phyloP scores from a whole-genome alignment of 1,140 invertebrate genomes.

The Pseudomyrmex flavicornis region DNA sequence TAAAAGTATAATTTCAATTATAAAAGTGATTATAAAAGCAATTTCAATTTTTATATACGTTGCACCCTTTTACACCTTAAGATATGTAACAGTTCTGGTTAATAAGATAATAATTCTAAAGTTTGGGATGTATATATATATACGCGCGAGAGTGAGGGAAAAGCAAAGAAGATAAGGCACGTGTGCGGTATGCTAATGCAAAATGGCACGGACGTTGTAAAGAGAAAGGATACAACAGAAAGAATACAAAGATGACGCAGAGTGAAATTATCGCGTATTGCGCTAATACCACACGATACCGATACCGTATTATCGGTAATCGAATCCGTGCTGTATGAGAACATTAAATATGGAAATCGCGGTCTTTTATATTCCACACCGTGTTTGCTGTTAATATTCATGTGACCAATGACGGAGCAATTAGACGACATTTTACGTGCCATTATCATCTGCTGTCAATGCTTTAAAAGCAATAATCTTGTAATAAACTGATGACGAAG shows the following conservation, averaged over 20 bases:
- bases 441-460: no score
- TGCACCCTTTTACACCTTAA: not conserved
- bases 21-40: no score
- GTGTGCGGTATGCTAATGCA: slow-evolving; percentile 3
- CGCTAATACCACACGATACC: not conserved
- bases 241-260: not conserved
- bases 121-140: not conserved
- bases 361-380: not conserved
- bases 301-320: slow-evolving; percentile 31
- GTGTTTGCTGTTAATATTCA: not conserved
- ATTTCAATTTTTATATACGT: no score
- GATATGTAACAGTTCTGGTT: not conserved
- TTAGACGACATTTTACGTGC: no score
- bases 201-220: slow-evolving; percentile 16
- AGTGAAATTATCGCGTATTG: slow-evolving; percentile 31
- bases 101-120: slow-evolving; percentile 15
- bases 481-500: no score
- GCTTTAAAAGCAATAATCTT: no score
- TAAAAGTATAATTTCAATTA: no score
- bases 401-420: not conserved
- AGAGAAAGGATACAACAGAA: slow-evolving; percentile 1
- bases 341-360: slow-evolving; percentile 14
- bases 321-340: slow-evolving; percentile 2
- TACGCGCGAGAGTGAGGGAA: not conserved
- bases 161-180: slow-evolving; percentile 34